phyloP scores from a whole-genome alignment of 1,140 invertebrate species.

The Asbolus verrucosus region DNA sequence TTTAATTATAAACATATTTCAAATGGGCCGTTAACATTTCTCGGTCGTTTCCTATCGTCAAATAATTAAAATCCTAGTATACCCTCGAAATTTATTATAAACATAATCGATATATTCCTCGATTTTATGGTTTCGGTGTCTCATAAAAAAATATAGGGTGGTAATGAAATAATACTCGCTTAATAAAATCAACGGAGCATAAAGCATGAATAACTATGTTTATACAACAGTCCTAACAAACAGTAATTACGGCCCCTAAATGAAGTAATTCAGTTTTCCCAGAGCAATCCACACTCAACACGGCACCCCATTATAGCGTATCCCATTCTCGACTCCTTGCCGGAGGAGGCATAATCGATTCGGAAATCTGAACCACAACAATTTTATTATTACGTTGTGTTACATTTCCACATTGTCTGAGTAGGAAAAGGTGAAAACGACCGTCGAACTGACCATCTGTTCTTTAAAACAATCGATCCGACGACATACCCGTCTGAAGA shows the following conservation, averaged over 20 bases:
- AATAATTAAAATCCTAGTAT: constrained; percentile 22
- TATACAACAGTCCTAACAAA: constrained; percentile 45
- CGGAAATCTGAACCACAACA: not conserved
- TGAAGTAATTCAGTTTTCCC: constrained; percentile 47
- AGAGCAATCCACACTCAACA: constrained; percentile 25
- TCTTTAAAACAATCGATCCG: too few species aligned
- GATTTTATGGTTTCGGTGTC: not conserved
- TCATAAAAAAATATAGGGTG: constrained; percentile 32
- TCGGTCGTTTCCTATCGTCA: not conserved
- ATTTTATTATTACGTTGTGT: not conserved
- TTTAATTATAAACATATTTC: constrained; percentile 9
- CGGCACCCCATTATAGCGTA: constrained; percentile 19
- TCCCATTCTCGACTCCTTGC: constrained; percentile 8
- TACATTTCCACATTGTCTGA: too few species aligned
- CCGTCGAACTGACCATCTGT: too few species aligned
- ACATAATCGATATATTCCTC: not conserved
- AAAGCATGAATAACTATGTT: constrained; percentile 46
- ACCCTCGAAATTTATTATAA: not conserved
- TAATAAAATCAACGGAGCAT: constrained; percentile 44
- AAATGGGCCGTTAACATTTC: not conserved
- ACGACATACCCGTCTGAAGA: too few species aligned
- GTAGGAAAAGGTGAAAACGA: too few species aligned
- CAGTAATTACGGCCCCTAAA: constrained; percentile 46
- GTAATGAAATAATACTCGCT: constrained; percentile 30
- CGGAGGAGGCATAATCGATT: constrained; percentile 17